Percentiles rank a stretch among this genome's conserved stretches.
These are phyloP conservation scores for Drosophila nr. perissopoda DNA, from an alignment of 2,888 invertebrate species.

Conservation along the genomic window DNA sequence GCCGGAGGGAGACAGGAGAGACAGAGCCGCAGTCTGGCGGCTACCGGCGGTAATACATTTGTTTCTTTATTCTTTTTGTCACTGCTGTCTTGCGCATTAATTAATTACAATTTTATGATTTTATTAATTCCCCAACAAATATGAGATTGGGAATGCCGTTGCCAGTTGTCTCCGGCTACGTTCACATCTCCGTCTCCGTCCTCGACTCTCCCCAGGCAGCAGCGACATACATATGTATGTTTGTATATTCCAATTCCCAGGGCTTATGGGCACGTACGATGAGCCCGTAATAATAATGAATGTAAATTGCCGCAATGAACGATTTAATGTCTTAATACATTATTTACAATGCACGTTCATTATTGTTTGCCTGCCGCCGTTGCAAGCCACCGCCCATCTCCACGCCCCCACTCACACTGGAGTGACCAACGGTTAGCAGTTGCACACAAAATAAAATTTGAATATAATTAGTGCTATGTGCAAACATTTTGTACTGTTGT, in stretches of 20 bases:
- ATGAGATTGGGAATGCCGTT: constrained; percentile 43
- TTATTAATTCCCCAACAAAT: constrained; percentile 75
- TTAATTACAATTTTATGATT: constrained; percentile 79
- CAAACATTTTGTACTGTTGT: constrained; percentile 19
- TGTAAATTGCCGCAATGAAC: constrained; percentile 80
- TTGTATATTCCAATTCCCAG: constrained; percentile 77
- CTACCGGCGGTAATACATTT: constrained; percentile 68
- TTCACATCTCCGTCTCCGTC: constrained; percentile 9
- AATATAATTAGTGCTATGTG: constrained; percentile 59
- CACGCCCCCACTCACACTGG: constrained; percentile 45
- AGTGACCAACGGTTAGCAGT: constrained; percentile 45
- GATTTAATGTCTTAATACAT: constrained; percentile 82
- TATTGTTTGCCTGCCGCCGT: constrained; percentile 30
- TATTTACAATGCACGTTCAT: constrained; percentile 72
- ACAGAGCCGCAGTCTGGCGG: constrained; percentile 41
- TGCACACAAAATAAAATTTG: constrained; percentile 57
- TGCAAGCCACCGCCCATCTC: constrained; percentile 8
- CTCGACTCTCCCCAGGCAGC: constrained; percentile 24
- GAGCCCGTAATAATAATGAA: constrained; percentile 77
- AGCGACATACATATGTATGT: neutral
- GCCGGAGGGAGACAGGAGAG: constrained; percentile 1
- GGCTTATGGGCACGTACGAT: constrained; percentile 82
- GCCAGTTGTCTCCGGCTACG: constrained; percentile 12
- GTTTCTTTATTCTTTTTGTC: constrained; percentile 44
- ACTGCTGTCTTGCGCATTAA: constrained; percentile 65